Evolutionary conservation across 2,888 invertebrate genomes (phyloP).

Genomic region (Cremastinae sp.): DNA sequence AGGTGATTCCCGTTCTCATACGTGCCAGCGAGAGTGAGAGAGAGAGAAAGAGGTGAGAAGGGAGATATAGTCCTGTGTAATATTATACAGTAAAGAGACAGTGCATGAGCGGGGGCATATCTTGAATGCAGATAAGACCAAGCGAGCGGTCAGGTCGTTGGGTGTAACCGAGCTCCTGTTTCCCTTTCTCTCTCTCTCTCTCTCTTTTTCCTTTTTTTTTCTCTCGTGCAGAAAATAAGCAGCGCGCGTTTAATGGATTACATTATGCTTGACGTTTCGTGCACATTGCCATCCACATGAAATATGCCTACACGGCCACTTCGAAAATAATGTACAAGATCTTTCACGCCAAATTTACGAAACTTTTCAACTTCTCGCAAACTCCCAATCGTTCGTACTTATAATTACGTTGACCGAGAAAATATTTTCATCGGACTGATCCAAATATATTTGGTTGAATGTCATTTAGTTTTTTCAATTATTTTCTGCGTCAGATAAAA

Average conservation of each 20-base stretch:
- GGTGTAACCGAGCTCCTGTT: conserved; percentile 59
- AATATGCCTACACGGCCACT: conserved; percentile 9
- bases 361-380: conserved; percentile 1
- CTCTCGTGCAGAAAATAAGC: conserved; percentile 48
- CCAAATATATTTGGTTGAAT: too few species aligned
- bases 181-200: conserved; percentile 43
- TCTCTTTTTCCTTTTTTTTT: conserved; percentile 16
- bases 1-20: conserved; percentile 70
- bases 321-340: conserved; percentile 25
- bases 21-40: conserved; percentile 10
- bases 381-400: too few species aligned
- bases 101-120: conserved; percentile 44
- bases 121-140: conserved; percentile 63
- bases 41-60: too few species aligned
- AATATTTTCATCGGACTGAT: too few species aligned
- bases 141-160: conserved; percentile 52
- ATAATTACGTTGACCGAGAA: too few species aligned
- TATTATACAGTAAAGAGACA: conserved; percentile 27
- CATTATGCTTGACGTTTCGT: conserved; percentile 61
- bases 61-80: conserved; percentile 26
- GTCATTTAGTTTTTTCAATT: too few species aligned
- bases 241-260: conserved; percentile 64
- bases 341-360: conserved; percentile 10
- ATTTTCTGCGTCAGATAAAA: too few species aligned
- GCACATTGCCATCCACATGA: conserved; percentile 38